Evolutionary conservation across 1,140 invertebrate species (phyloP).

Genomic region (Drosophila equinoxialis): DNA sequence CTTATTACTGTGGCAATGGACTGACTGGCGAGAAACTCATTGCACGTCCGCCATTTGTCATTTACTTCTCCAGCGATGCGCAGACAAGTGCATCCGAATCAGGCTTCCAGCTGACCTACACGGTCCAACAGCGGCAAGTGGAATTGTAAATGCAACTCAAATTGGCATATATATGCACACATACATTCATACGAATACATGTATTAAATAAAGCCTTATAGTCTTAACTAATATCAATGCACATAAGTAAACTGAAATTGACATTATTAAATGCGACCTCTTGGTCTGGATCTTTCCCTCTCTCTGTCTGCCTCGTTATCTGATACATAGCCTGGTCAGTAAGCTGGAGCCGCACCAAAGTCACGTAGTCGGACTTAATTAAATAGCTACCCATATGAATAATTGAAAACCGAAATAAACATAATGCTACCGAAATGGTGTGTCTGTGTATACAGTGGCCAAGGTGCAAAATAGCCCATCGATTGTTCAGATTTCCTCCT

Average conservation of each 20-base stretch:
- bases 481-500: neutral
- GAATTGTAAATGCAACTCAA: conserved; percentile 34
- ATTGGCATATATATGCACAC: conserved; percentile 18
- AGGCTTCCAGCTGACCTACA: conserved; percentile 67
- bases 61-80: conserved; percentile 66
- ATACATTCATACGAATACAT: neutral
- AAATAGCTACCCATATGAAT: conserved; percentile 40
- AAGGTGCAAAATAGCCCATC: neutral
- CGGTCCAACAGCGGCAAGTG: conserved; percentile 35
- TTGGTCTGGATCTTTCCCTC: neutral
- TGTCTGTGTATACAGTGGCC: neutral
- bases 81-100: conserved; percentile 64
- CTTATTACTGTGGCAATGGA: conserved; percentile 66
- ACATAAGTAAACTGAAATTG: conserved; percentile 48
- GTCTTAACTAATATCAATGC: conserved; percentile 52
- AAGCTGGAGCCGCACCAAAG: neutral
- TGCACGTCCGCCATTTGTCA: conserved; percentile 61
- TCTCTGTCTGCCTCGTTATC: neutral
- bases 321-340: neutral
- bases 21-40: conserved; percentile 43
- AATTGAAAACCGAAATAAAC: conserved; percentile 9
- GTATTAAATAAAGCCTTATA: conserved; percentile 19
- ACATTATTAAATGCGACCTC: conserved; percentile 58
- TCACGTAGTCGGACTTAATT: conserved; percentile 55
- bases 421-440: neutral